A percentile compares a stretch with the other conserved stretches of the same genome.
Evolutionary conservation across 53 echinoderm and acorn worm species (phyloP).

Genomic region (Astropecten irregularis): DNA sequence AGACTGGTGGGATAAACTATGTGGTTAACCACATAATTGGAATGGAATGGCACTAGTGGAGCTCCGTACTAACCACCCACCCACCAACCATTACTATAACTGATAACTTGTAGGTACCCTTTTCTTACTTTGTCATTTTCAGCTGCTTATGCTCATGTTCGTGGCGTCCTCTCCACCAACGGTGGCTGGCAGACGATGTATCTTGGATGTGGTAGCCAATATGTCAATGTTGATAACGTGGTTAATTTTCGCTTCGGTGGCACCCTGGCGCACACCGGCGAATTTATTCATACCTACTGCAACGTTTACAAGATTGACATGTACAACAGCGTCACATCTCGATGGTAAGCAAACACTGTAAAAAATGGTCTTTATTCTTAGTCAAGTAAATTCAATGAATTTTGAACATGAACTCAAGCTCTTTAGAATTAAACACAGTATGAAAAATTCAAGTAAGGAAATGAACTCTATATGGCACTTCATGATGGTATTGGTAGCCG

Average conservation of each 20-base stretch:
- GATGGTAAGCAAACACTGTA: no score
- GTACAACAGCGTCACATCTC: not conserved
- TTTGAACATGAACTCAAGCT: no score
- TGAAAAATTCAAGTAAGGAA: no score
- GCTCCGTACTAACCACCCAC: no score
- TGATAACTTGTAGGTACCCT: not conserved
- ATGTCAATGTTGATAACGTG: not conserved
- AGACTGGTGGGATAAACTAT: not conserved
- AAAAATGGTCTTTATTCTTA: no score
- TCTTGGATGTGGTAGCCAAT: not conserved
- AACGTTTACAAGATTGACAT: not conserved
- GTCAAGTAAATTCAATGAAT: no score
- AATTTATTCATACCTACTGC: not conserved
- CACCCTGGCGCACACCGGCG: not conserved
- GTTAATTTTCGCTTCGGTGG: not conserved
- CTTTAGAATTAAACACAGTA: no score
- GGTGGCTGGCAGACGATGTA: not conserved
- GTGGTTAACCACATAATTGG: not conserved
- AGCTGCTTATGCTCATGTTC: not conserved
- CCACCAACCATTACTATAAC: not conserved
- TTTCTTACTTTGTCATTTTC: not conserved
- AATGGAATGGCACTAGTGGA: no score
- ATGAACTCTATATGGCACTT: no score
- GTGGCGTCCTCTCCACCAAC: not conserved
- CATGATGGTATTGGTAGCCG: no score